These are phyloP conservation scores for Neotoxoptera formosana DNA, from an alignment of 1,140 invertebrate species.

Conservation along the genomic window DNA sequence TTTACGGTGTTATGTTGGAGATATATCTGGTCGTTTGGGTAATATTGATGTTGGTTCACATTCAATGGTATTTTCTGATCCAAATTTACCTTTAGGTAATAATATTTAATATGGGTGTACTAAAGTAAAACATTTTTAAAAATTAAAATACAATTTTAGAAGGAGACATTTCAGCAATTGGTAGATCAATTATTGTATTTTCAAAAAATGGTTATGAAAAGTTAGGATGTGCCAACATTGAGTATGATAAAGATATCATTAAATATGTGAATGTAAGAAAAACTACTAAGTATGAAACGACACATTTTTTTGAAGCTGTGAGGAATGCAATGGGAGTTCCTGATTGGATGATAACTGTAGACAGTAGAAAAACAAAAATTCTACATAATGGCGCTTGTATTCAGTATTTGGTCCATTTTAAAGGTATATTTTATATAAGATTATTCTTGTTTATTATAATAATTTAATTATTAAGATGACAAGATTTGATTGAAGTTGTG, in stretches of 20 bases:
- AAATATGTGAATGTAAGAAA: slow-evolving; percentile 89
- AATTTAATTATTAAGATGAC: neutral
- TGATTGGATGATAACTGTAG: slow-evolving; percentile 88
- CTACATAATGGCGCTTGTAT: slow-evolving; percentile 82
- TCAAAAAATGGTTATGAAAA: slow-evolving; percentile 75
- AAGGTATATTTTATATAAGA: slow-evolving; percentile 67
- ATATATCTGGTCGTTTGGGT: slow-evolving; percentile 84
- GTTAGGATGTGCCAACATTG: slow-evolving; percentile 90
- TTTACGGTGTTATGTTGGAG: slow-evolving; percentile 91
- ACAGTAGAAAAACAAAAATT: slow-evolving; percentile 79
- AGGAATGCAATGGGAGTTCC: slow-evolving; percentile 84
- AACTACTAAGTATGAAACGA: slow-evolving; percentile 85
- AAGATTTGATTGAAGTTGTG: neutral
- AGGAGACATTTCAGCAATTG: slow-evolving; percentile 74
- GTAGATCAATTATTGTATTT: slow-evolving; percentile 86
- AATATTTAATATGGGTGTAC: slow-evolving; percentile 11
- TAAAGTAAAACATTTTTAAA: neutral
- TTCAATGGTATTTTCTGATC: slow-evolving; percentile 81
- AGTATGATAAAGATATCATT: slow-evolving; percentile 88
- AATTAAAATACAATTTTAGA: slow-evolving; percentile 53
- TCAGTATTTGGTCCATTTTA: slow-evolving; percentile 89
- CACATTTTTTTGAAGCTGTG: slow-evolving; percentile 85
- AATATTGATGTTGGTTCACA: slow-evolving; percentile 83
- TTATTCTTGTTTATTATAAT: neutral
- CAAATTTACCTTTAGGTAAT: slow-evolving; percentile 81